Evolutionary conservation across 2,888 invertebrate species (phyloP).

Genomic region (Erannis defoliaria): DNA sequence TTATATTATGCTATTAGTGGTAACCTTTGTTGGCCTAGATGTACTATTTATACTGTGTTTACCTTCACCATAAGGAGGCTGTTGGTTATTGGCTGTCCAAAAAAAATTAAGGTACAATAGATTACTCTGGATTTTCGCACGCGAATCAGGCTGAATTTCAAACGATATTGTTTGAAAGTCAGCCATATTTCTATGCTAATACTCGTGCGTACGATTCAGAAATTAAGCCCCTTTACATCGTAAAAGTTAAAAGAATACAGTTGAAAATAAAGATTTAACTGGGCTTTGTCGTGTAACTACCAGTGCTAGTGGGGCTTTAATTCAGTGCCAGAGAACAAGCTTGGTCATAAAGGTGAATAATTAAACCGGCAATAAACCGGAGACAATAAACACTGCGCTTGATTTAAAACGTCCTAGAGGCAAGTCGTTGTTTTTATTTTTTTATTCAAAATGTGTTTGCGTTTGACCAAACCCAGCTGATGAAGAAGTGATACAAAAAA

Average conservation of each 20-base stretch:
- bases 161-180: too few relatives aligned
- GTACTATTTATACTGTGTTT: too few relatives aligned
- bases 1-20: too few relatives aligned
- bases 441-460: background rate
- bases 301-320: background rate
- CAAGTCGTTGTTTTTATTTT: background rate
- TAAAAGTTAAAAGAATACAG: background rate
- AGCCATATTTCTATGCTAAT: too few relatives aligned
- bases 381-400: constrained; percentile 13
- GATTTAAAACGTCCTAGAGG: background rate
- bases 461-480: background rate
- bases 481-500: too few relatives aligned
- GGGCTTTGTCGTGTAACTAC: background rate
- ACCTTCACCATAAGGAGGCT: too few relatives aligned
- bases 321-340: constrained; percentile 13
- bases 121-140: too few relatives aligned
- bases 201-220: background rate
- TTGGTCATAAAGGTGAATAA: constrained; percentile 23
- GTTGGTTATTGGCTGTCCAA: too few relatives aligned
- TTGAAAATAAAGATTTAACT: background rate
- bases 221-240: background rate
- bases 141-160: too few relatives aligned
- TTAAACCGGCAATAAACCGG: constrained; percentile 23
- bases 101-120: too few relatives aligned
- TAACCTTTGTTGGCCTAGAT: too few relatives aligned